Percentiles rank a stretch among this genome's conserved stretches.
Conservation (phyloP, 2,888 invertebrate genomes). For the Tenthredo notha region DNA sequence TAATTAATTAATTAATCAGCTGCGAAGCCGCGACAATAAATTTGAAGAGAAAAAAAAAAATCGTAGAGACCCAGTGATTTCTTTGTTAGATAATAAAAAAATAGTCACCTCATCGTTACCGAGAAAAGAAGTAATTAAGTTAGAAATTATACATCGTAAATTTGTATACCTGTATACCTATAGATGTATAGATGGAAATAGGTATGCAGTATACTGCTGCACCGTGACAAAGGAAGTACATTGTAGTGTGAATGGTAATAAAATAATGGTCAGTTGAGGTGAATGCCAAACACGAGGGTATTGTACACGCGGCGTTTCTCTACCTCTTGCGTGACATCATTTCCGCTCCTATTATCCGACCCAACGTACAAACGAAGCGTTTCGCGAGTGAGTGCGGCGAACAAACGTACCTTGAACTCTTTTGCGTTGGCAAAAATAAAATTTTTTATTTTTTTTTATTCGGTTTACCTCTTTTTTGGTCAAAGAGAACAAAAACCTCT, state of each 20-base stretch:
- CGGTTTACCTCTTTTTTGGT: background rate
- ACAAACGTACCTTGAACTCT: constrained; percentile 49
- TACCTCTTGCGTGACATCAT: constrained; percentile 43
- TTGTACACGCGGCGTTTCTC: constrained; percentile 33
- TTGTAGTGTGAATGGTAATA: constrained; percentile 48
- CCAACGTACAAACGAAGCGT: constrained; percentile 24
- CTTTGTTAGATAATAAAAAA: background rate
- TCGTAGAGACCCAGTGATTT: background rate
- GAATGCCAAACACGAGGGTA: constrained; percentile 50
- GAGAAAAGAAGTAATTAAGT: background rate
- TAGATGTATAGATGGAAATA: background rate
- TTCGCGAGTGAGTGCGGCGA: constrained; percentile 37
- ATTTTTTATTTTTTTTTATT: background rate
- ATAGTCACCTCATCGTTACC: background rate
- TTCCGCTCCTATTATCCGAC: constrained; percentile 50
- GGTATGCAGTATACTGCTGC: background rate
- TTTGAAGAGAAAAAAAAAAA: no score
- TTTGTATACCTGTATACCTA: background rate
- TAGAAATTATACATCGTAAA: background rate
- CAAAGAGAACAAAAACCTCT: background rate
- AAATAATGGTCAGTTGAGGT: constrained; percentile 48
- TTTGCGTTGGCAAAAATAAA: constrained; percentile 32
- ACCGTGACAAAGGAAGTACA: constrained; percentile 49
- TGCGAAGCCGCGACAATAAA: background rate
- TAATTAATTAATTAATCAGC: background rate